Base-by-base conservation (phyloP, 2,113 vertebrate genomes). In the Odobenus rosmarus region DNA sequence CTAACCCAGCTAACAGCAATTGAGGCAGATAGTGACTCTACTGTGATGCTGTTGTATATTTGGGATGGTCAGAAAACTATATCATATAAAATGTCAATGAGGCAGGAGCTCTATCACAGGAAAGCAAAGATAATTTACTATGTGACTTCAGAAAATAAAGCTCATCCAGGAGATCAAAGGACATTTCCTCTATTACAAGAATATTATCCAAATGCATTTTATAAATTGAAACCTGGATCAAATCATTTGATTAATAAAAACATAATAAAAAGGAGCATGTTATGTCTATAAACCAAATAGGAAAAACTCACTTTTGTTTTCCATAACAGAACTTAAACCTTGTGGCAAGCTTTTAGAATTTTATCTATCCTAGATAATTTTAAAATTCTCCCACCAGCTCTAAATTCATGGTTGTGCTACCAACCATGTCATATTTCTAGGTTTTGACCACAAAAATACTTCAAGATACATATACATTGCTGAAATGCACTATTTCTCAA, bases 51-150 rank as follows among this genome's bases (percentile, higher is more conserved):
- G 28, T 39, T 89, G 13, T 76, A 16, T 31, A 74, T 14, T 86
- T 33, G 90, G 71, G 36, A 93, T 28, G 86, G 90, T 62, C 69
- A 90, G 61, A 97, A 84, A 53, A 93, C 95, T 84, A 1, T 39
- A 90, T 42, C 46, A 49, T 21, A 87, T 55, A 90, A 46, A 95
- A 81, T 62, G 91, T 85, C 69, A 93, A 72, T 46, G 49, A 97
- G 51, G 77, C 36, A 59, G 46, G 36, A 93, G 39, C 28, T 42
- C 53, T 9, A 21, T 69, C 72, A 86, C 2, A 59, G n/a, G 55
- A 76, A 96, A 96, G 53, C 28, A 55, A 96, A 98, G 74, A 92
- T 96, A 96, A 96, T 59, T n/a, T 69, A 95, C 19, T 81, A 11
- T 19, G 10, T 42, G 21, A 88, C 76, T 96, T 39, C 5, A 74